Base-by-base conservation (phyloP, 2,888 invertebrate genomes). In the Horisme vitalbata region DNA sequence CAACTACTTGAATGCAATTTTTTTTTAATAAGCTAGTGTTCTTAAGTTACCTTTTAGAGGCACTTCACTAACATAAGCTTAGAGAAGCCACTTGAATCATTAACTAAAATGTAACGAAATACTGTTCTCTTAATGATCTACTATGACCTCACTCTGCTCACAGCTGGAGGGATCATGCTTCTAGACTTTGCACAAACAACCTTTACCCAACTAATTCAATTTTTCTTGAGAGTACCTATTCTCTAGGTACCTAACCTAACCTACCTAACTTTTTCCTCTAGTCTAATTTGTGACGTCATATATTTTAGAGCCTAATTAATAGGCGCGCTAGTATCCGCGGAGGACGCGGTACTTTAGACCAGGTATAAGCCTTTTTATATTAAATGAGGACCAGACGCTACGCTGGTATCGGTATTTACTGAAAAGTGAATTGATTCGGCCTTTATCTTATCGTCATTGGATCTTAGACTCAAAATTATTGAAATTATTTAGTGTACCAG, bases 291-390 rank as follows among this genome's bases (percentile, higher is more conserved):
- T 26, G 6, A 38, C 37, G 4, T 63, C 55, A 44, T 55, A n/a
- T n/a, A 55, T 69, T 65, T 52, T 71, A 70, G 68, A 60, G 63
- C 31, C 61, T 52, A 35, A 62, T 74, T 59, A 69, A 62, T 44
- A 60, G 68, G 46, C 66, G 71, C 31, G 35, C 45, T 35, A 41
- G 52, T 47, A 51, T 68, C 38, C 56, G 59, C 57, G 67, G 68
- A 48, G 67, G 65, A 54, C 68, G 69, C 50, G 14, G 36, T 44
- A 59, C 64, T 39, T 57, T 75, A 15, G 39, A 52, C 13, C 66
- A 70, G 69, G 71, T 75, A 70, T 47, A 41, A 47, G 39, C 36
- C 37, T 52, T 55, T 35, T 49, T 6, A 3, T 36, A 8, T 23
- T 45, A 60, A 15, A 36, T 31, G 15, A 41, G 30, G 20, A 39